These are phyloP conservation scores for Lagocephalus sceleratus DNA, from an alignment of 2,797 vertebrate genomes.

Conservation along the genomic window DNA sequence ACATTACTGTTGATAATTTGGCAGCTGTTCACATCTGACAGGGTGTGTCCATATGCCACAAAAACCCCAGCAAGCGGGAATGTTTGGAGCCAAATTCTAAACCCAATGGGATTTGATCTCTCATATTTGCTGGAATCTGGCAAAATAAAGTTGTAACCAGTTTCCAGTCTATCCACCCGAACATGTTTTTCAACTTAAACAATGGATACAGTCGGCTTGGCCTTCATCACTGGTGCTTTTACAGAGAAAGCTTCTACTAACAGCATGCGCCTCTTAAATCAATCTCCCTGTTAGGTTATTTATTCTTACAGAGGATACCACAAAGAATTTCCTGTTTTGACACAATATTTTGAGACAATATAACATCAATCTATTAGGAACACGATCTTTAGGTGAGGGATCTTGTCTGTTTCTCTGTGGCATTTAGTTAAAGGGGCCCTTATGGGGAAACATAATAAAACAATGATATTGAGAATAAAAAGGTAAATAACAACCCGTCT, in stretches of 20 bases:
- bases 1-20: slow-evolving; percentile 45
- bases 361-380: not conserved
- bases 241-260: too few relatives aligned
- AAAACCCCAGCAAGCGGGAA: slow-evolving; percentile 32
- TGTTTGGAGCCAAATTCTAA: slow-evolving; percentile 36
- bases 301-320: too few relatives aligned
- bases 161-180: not conserved
- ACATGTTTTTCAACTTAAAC: not conserved
- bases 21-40: slow-evolving; percentile 51
- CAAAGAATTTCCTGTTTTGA: too few relatives aligned
- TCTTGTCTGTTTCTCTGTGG: slow-evolving; percentile 44
- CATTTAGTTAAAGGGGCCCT: slow-evolving; percentile 61
- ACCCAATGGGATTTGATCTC: slow-evolving; percentile 5
- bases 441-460: slow-evolving; percentile 60
- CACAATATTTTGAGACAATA: too few relatives aligned
- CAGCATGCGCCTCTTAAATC: too few relatives aligned
- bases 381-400: slow-evolving; percentile 22
- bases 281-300: too few relatives aligned
- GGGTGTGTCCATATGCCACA: slow-evolving; percentile 40
- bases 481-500: slow-evolving; percentile 34
- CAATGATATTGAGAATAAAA: slow-evolving; percentile 52
- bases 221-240: too few relatives aligned
- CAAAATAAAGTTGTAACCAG: not conserved
- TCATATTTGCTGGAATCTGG: slow-evolving; percentile 11
- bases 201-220: too few relatives aligned